phyloP scores from a whole-genome alignment of 2,113 vertebrate genomes.

The Trematomus loennbergii region DNA sequence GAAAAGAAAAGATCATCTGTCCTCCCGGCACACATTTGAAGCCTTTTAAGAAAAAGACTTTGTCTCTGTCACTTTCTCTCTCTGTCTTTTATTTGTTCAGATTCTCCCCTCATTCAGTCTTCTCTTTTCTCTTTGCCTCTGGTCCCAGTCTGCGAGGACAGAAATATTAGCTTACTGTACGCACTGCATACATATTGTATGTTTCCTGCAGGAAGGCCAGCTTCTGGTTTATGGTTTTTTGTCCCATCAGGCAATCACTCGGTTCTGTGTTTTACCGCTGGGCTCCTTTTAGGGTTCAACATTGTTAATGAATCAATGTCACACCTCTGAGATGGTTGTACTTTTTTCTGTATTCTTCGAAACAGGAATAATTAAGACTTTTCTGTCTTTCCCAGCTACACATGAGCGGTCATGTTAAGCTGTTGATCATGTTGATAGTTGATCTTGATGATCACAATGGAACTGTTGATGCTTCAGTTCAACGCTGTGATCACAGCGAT shows the following conservation, averaged over 20 bases:
- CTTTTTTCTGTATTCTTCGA: background rate
- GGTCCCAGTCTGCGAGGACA: background rate
- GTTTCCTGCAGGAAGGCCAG: slow-evolving; percentile 5
- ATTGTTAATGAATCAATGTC: slow-evolving; percentile 2
- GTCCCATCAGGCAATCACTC: background rate
- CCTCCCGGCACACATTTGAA: too few relatives aligned
- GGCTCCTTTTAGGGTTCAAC: background rate
- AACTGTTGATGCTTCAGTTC: too few relatives aligned
- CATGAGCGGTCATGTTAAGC: too few relatives aligned
- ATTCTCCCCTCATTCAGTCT: background rate
- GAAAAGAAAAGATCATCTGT: too few relatives aligned
- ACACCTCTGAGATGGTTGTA: background rate
- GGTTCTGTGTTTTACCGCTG: slow-evolving; percentile 11
- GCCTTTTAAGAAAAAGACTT: background rate
- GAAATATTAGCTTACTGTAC: background rate
- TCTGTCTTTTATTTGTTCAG: background rate
- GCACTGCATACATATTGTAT: slow-evolving; percentile 1
- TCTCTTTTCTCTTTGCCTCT: background rate
- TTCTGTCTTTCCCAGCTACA: too few relatives aligned
- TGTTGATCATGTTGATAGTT: too few relatives aligned
- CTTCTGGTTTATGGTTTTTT: background rate
- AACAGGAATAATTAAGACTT: background rate
- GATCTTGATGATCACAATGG: too few relatives aligned
- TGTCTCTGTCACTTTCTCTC: background rate
- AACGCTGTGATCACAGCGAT: background rate